Evolutionary conservation across 1,140 invertebrate genomes (phyloP).

Genomic region (Bombus pyrosoma): DNA sequence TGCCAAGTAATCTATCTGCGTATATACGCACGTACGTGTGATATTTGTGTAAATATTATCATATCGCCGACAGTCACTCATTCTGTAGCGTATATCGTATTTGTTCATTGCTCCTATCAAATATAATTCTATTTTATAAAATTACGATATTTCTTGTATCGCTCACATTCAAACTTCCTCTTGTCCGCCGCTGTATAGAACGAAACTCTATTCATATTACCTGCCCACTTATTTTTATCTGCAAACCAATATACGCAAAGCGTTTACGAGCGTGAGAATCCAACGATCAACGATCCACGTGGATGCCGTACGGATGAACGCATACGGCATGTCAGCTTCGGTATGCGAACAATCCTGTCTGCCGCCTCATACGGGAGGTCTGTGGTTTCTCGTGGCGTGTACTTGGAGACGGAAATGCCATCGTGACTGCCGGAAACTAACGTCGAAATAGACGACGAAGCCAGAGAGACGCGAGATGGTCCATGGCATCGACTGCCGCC

Average conservation of each 20-base stretch:
- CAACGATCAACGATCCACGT: conserved; percentile 51
- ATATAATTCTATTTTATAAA: too few species aligned
- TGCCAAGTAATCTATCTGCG: too few species aligned
- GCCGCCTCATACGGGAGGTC: conserved; percentile 63
- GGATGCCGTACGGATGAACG: conserved; percentile 54
- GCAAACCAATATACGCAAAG: conserved; percentile 13
- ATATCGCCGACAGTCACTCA: too few species aligned
- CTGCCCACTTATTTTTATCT: too few species aligned
- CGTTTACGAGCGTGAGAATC: conserved; percentile 23
- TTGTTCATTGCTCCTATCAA: too few species aligned
- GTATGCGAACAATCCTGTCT: conserved; percentile 68
- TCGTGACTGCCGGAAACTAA: conserved; percentile 63
- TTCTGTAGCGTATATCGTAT: too few species aligned
- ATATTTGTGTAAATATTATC: too few species aligned
- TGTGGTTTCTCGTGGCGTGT: conserved; percentile 68
- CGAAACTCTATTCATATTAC: too few species aligned
- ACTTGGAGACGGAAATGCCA: conserved; percentile 66
- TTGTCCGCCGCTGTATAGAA: too few species aligned
- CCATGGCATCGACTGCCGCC: conserved; percentile 55
- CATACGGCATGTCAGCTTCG: conserved; percentile 53
- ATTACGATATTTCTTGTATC: too few species aligned
- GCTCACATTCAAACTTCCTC: too few species aligned
- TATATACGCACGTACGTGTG: too few species aligned
- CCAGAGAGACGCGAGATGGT: conserved; percentile 25
- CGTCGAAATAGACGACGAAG: conserved; percentile 54